phyloP scores from a whole-genome alignment of 2,113 vertebrate genomes.

The Proterorhinus semilunaris region DNA sequence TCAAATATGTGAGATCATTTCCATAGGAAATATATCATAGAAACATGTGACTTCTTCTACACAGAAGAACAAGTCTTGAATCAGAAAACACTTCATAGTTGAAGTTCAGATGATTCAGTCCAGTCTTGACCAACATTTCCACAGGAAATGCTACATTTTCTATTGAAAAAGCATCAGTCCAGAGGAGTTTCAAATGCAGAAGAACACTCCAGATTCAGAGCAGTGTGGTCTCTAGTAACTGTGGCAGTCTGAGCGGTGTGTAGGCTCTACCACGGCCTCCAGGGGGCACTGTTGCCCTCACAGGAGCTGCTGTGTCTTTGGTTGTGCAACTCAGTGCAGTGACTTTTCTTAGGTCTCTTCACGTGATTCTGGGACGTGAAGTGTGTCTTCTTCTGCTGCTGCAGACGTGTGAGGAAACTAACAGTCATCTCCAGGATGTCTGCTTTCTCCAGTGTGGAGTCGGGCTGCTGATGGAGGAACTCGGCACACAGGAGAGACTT shows the following conservation, averaged over 20 bases:
- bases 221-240: slow-evolving; percentile 33
- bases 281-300: slow-evolving; percentile 40
- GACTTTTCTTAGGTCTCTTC: not conserved
- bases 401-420: not conserved
- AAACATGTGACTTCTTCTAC: slow-evolving; percentile 8
- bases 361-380: not conserved
- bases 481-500: too few relatives aligned
- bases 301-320: not conserved
- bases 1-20: slow-evolving; percentile 33
- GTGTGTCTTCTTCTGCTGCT: slow-evolving; percentile 2
- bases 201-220: slow-evolving; percentile 16
- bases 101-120: not conserved
- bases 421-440: too few relatives aligned
- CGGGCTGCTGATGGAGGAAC: too few relatives aligned
- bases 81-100: not conserved
- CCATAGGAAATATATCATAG: slow-evolving; percentile 20
- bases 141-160: slow-evolving; percentile 25
- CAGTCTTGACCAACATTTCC: slow-evolving; percentile 9
- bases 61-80: slow-evolving; percentile 33
- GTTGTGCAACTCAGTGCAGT: not conserved
- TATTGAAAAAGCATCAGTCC: not conserved
- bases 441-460: too few relatives aligned
- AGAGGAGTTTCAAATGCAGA: not conserved
- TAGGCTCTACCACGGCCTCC: slow-evolving; percentile 62
- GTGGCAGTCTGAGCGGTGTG: not conserved